phyloP scores from a whole-genome alignment of 2,888 invertebrate species.

The Eupsilia transversa region DNA sequence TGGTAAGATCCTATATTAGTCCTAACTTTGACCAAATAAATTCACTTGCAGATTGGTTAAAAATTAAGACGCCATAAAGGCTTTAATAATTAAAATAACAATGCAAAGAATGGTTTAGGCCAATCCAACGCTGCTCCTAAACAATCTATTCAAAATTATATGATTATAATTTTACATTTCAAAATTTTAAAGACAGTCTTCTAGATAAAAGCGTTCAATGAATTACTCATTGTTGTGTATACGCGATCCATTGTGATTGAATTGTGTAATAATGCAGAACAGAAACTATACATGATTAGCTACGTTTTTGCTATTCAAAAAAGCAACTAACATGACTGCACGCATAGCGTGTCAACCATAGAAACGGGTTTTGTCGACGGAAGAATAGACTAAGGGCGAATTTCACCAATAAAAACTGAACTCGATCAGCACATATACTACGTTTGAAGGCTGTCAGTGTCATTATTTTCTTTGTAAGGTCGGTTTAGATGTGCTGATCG shows the following conservation, averaged over 20 bases:
- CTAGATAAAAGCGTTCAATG: neutral
- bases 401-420: no score
- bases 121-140: constrained; percentile 10
- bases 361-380: no score
- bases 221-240: no score
- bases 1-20: neutral
- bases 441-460: no score
- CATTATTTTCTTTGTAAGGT: no score
- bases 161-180: constrained; percentile 9
- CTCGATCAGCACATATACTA: no score
- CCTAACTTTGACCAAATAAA: neutral
- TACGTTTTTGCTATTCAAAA: neutral
- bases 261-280: neutral
- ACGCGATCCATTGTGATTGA: neutral
- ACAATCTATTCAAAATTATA: neutral
- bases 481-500: no score
- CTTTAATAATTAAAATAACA: constrained; percentile 12
- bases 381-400: no score
- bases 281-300: neutral
- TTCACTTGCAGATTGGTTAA: neutral
- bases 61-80: neutral
- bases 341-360: no score
- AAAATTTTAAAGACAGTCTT: constrained; percentile 11
- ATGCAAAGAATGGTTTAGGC: constrained; percentile 34
- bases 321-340: neutral